Percentiles rank a stretch among this genome's conserved stretches.
phyloP scores from a whole-genome alignment of 2,797 vertebrate genomes.

The Amniataba percoides region DNA sequence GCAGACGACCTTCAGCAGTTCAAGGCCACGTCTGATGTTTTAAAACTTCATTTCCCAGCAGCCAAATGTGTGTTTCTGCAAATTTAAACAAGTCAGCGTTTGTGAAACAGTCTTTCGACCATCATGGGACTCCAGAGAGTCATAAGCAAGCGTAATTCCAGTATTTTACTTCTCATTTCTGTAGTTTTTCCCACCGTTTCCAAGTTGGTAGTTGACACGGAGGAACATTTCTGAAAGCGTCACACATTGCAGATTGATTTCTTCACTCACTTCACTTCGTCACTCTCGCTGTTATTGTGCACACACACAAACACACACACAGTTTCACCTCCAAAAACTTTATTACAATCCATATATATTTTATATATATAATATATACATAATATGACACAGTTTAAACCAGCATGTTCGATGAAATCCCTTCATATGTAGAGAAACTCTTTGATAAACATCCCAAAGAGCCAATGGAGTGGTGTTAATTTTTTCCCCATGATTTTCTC shows the following conservation, averaged over 20 bases:
- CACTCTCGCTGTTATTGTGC: neutral
- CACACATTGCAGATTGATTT: neutral
- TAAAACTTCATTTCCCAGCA: neutral
- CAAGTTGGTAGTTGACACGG: no score
- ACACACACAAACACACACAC: neutral
- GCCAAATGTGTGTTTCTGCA: neutral
- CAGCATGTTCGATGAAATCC: neutral
- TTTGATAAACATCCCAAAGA: neutral
- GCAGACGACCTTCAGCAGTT: constrained; percentile 1
- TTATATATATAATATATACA: no score
- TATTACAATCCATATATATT: no score
- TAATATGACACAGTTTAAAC: neutral
- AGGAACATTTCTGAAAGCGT: neutral
- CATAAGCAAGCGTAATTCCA: neutral
- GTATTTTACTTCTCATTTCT: neutral
- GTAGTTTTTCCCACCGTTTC: no score
- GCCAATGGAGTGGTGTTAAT: neutral
- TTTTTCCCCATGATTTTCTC: neutral
- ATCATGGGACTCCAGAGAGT: neutral
- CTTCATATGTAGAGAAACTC: neutral
- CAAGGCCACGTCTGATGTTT: neutral
- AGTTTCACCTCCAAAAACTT: neutral
- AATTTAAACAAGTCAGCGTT: neutral
- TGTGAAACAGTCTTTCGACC: neutral
- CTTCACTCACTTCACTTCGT: neutral